Conservation (phyloP, 2,113 vertebrate species). For the Egretta garzetta region DNA sequence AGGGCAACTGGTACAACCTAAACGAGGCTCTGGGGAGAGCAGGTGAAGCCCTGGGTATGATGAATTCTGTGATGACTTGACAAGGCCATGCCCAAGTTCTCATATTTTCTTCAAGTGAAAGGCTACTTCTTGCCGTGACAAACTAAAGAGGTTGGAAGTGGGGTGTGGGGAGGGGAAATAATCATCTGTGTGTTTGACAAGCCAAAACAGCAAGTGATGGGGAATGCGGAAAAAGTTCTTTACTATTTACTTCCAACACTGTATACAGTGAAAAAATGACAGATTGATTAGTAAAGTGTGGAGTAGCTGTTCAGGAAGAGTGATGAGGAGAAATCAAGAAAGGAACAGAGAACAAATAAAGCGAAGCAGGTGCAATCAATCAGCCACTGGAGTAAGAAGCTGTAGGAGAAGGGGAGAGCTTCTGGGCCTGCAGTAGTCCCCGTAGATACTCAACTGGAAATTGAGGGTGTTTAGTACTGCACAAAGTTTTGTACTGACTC, state of each 20-base stretch:
- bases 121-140: neutral
- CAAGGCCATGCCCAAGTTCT: neutral
- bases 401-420: neutral
- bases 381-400: neutral
- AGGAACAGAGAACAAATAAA: slow-evolving; percentile 27
- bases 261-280: neutral
- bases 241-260: neutral
- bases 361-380: slow-evolving; percentile 20
- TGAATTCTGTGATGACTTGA: neutral
- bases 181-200: neutral
- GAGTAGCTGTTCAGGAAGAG: slow-evolving; percentile 37
- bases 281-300: slow-evolving; percentile 1
- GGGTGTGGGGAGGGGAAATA: neutral
- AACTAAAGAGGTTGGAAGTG: neutral
- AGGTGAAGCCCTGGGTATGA: neutral
- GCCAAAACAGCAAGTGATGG: neutral
- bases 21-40: neutral
- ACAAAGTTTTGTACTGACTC: neutral
- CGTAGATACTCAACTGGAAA: neutral
- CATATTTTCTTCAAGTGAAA: neutral
- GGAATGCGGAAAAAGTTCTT: neutral
- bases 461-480: neutral
- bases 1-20: neutral
- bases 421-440: neutral
- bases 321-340: slow-evolving; percentile 40